Conservation (phyloP, 2,888 invertebrate genomes). For the Teleiodes luculella region DNA sequence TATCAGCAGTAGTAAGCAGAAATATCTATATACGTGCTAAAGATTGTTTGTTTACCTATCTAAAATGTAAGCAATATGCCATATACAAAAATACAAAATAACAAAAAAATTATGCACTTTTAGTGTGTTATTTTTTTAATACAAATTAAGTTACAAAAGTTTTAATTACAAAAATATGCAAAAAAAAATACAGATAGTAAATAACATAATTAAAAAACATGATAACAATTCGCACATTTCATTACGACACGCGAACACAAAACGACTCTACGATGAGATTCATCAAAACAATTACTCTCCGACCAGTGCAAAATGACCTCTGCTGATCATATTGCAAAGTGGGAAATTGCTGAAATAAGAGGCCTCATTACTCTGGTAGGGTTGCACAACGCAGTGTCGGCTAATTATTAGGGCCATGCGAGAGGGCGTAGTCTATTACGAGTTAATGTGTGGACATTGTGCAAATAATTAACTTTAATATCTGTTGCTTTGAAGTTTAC, state of each 20-base stretch:
- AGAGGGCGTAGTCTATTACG: slow-evolving; percentile 40
- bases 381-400: slow-evolving; percentile 37
- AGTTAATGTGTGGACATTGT: slow-evolving; percentile 39
- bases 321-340: slow-evolving; percentile 10
- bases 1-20: too few relatives aligned
- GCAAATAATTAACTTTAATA: slow-evolving; percentile 38
- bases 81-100: too few relatives aligned
- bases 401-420: slow-evolving; percentile 42
- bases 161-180: too few relatives aligned
- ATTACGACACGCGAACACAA: slow-evolving; percentile 23
- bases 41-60: too few relatives aligned
- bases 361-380: slow-evolving; percentile 34
- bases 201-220: not conserved
- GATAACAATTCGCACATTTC: not conserved
- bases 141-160: too few relatives aligned
- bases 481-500: slow-evolving; percentile 34
- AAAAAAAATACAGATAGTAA: not conserved
- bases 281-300: slow-evolving; percentile 35
- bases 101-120: too few relatives aligned
- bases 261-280: slow-evolving; percentile 33
- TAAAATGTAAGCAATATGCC: too few relatives aligned
- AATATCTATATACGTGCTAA: too few relatives aligned
- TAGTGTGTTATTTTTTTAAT: too few relatives aligned
- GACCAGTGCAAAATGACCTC: slow-evolving; percentile 27
- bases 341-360: slow-evolving; percentile 23